Conservation (phyloP, 2,797 vertebrate species). For the Peromyscus aztecus region DNA sequence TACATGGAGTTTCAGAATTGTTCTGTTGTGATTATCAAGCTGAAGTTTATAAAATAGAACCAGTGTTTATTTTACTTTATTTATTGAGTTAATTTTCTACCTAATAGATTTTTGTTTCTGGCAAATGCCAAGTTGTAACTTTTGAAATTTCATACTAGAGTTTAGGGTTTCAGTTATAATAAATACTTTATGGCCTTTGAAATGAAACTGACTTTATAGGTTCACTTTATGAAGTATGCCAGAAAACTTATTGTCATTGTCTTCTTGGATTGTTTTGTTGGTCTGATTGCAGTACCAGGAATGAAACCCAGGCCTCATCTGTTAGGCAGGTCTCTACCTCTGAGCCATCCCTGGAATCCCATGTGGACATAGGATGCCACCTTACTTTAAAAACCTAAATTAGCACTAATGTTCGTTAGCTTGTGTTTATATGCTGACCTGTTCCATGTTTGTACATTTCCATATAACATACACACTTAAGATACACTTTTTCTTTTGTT, state of each 20-base stretch:
- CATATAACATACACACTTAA: slow-evolving; percentile 48
- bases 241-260: neutral
- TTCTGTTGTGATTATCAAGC: neutral
- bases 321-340: no score
- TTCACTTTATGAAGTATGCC: slow-evolving; percentile 12
- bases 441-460: slow-evolving; percentile 7
- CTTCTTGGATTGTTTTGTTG: neutral
- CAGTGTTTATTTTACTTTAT: neutral
- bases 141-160: slow-evolving; percentile 23
- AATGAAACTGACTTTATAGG: slow-evolving; percentile 6
- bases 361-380: neutral
- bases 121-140: neutral
- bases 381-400: neutral
- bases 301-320: neutral
- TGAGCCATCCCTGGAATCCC: neutral
- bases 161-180: slow-evolving; percentile 24
- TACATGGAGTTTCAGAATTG: neutral
- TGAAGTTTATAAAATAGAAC: slow-evolving; percentile 9
- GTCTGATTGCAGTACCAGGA: neutral
- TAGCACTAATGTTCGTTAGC: slow-evolving; percentile 15
- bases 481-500: slow-evolving; percentile 78
- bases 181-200: neutral
- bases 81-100: neutral
- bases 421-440: slow-evolving; percentile 41
- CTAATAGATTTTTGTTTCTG: slow-evolving; percentile 16